phyloP scores from a whole-genome alignment of 1,140 invertebrate species.

The Tribolium madens region DNA sequence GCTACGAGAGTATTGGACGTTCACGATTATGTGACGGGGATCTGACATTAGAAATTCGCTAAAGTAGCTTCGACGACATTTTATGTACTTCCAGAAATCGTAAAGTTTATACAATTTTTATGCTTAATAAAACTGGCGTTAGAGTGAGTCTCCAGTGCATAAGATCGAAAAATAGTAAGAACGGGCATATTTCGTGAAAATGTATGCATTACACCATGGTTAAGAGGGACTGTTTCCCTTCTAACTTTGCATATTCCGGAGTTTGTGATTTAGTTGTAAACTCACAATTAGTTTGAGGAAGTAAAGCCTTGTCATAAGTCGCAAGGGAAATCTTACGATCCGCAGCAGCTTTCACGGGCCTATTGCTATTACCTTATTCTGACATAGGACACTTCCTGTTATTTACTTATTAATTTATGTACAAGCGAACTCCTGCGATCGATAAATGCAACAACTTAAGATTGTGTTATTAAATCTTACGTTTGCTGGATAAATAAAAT shows the following conservation, averaged over 20 bases:
- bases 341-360: slow-evolving; percentile 46
- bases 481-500: background rate
- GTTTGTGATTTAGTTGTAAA: slow-evolving; percentile 55
- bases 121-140: too few relatives aligned
- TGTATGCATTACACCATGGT: slow-evolving; percentile 47
- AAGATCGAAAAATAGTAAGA: background rate
- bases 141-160: background rate
- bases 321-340: slow-evolving; percentile 55
- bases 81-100: slow-evolving; percentile 5
- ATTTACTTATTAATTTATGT: slow-evolving; percentile 53
- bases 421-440: background rate
- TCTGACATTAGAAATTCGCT: slow-evolving; percentile 7
- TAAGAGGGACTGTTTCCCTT: slow-evolving; percentile 51
- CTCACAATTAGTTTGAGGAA: slow-evolving; percentile 56
- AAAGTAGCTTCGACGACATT: background rate
- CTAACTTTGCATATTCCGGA: slow-evolving; percentile 54
- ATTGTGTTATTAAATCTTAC: slow-evolving; percentile 7
- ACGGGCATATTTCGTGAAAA: slow-evolving; percentile 2
- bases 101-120: background rate
- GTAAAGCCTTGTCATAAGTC: slow-evolving; percentile 51
- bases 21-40: background rate
- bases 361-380: slow-evolving; percentile 54
- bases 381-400: slow-evolving; percentile 50
- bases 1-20: slow-evolving; percentile 29
- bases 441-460: slow-evolving; percentile 27